Base-by-base conservation (phyloP, 2,113 vertebrate species). In the Corapipo altera region DNA sequence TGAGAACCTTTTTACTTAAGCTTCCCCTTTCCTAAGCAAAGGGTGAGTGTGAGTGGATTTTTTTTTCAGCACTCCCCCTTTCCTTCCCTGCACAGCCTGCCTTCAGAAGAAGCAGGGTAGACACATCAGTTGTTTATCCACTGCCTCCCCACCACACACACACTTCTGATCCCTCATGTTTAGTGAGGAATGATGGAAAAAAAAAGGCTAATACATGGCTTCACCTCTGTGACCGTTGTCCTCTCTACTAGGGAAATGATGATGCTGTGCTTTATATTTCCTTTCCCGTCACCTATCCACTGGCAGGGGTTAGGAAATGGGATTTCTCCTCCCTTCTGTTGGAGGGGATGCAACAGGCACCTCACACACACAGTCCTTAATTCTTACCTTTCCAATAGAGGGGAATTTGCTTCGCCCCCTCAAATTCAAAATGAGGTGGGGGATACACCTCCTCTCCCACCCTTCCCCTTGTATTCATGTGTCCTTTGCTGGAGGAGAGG, bases 11-110 rank as follows among this genome's bases (percentile, higher is more conserved):
- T 30, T 79, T 73, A 32, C 9, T 72, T 33, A 5, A 5, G 16
- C 30, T 78, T 83, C 41, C 26, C 15, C 46, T 62, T 91, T 83
- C 41, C 30, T 33, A 48, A 74, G 62, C 35, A 51, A 32, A 75
- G 22, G 9, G 17, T 62, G 48, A 75, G 16, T 7, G 52, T 64
- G 24, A 51, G 35, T 35, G 66, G 37, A 1, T 58, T 6, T 84
- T 54, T 76, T 48, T 11, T 72, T 52, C 66, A 27, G 2, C 5
- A 0, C 28, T 64, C 9, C 4, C 16, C 44, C 9, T 0, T 65
- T 35, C 30, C 54, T 15, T 52, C 18, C 15, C 5, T 32, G 39
- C 21, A 3, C 70, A 19, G 41, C 9, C 15, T 48, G 17, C 43
- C 27, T 83, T 44, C 54, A 19, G 67, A n/a, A 85, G 75, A 27